Conservation (phyloP, 1,140 invertebrate genomes). For the Pararge aegeria region DNA sequence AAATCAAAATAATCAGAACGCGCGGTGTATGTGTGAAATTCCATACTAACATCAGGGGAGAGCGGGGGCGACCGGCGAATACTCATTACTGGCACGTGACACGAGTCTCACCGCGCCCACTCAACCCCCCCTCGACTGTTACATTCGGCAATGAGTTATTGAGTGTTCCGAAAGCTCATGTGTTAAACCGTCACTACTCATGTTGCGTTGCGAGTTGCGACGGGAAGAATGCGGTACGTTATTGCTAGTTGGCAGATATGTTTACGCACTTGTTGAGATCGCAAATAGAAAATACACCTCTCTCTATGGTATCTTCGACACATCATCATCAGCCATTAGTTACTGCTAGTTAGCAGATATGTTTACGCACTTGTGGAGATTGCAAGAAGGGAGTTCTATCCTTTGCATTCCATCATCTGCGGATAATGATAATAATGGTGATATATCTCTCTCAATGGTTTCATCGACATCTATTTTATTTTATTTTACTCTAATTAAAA, state of each 20-base stretch:
- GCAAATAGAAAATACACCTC: too few relatives aligned
- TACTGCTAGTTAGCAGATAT: too few relatives aligned
- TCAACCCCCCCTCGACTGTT: constrained; percentile 48
- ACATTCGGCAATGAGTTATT: constrained; percentile 77
- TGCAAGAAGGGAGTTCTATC: too few relatives aligned
- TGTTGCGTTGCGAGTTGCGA: constrained; percentile 24
- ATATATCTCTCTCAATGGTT: too few relatives aligned
- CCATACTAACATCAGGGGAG: constrained; percentile 52
- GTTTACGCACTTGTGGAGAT: too few relatives aligned
- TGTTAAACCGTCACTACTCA: constrained; percentile 50
- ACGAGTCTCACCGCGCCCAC: constrained; percentile 57
- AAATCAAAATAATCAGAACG: constrained; percentile 66
- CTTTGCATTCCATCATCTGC: too few relatives aligned
- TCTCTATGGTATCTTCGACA: too few relatives aligned
- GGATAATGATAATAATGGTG: too few relatives aligned
- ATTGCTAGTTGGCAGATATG: constrained; percentile 17
- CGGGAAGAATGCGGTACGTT: constrained; percentile 22
- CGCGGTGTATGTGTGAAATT: constrained; percentile 70
- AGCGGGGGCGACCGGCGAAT: constrained; percentile 44
- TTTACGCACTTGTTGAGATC: neutral
- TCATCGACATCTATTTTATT: too few relatives aligned
- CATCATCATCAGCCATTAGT: too few relatives aligned
- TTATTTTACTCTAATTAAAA: too few relatives aligned
- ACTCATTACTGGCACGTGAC: constrained; percentile 76
- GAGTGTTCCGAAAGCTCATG: constrained; percentile 68